phyloP scores from a whole-genome alignment of 2,113 vertebrate species.

The Neogale vison region DNA sequence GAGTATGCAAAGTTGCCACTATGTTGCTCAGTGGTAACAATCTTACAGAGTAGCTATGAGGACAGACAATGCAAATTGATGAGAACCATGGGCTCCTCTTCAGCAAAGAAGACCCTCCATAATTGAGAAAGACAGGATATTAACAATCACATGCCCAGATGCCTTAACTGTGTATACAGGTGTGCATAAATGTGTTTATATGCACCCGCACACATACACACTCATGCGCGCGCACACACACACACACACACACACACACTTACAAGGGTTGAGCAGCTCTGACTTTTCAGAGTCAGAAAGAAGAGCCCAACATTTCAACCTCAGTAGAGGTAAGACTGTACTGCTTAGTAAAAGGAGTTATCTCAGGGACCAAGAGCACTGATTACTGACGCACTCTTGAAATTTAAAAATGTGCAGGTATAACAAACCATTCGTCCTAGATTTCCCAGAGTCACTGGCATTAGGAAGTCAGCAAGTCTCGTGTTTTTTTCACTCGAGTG shows the following conservation, averaged over 20 bases:
- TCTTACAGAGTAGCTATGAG: background rate
- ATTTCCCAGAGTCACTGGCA: background rate
- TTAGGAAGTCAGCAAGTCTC: background rate
- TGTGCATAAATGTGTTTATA: background rate
- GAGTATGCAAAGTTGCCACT: too few species aligned
- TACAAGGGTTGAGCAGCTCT: background rate
- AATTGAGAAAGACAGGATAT: background rate
- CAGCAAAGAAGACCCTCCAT: background rate
- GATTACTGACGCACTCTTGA: background rate
- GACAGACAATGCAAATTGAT: background rate
- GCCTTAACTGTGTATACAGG: too few species aligned
- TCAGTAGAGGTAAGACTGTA: background rate
- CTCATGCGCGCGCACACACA: too few species aligned
- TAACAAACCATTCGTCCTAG: background rate
- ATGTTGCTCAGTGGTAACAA: background rate
- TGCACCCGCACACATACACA: accelerated
- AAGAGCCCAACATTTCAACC: background rate
- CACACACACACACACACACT: too few species aligned
- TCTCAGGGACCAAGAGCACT: background rate
- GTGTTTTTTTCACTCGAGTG: background rate
- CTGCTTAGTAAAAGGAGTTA: background rate
- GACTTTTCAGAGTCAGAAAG: background rate
- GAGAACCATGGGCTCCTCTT: background rate
- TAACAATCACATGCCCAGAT: background rate
- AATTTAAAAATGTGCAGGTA: background rate